Evolutionary conservation across 1,140 invertebrate genomes (phyloP).

Genomic region (Lucilia sericata): DNA sequence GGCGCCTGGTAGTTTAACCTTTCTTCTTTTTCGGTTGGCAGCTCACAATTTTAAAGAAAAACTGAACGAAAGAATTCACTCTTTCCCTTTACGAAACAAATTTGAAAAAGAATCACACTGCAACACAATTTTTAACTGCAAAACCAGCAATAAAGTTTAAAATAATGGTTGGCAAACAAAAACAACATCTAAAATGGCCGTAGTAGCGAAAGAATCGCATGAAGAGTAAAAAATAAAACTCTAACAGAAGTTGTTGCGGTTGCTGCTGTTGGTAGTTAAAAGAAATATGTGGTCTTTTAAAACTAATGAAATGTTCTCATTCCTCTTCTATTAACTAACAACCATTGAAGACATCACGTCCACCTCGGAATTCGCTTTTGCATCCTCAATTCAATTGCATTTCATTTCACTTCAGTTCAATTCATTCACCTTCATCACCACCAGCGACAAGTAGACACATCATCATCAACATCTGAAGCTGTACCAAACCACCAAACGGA

Average conservation of each 20-base stretch:
- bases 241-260: slow-evolving; percentile 8
- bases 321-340: slow-evolving; percentile 16
- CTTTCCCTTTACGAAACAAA: too few relatives aligned
- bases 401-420: neutral
- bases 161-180: neutral
- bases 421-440: slow-evolving; percentile 38
- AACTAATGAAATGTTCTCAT: slow-evolving; percentile 29
- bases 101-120: neutral
- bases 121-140: slow-evolving; percentile 10
- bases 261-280: slow-evolving; percentile 11
- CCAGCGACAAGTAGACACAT: slow-evolving; percentile 36
- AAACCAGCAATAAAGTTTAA: slow-evolving; percentile 40
- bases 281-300: slow-evolving; percentile 24
- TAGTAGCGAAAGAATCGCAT: neutral
- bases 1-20: too few relatives aligned
- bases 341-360: slow-evolving; percentile 10
- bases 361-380: slow-evolving; percentile 22
- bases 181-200: neutral
- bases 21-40: too few relatives aligned
- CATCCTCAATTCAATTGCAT: neutral
- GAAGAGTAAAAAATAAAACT: neutral
- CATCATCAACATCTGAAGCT: neutral
- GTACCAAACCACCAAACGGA: neutral
- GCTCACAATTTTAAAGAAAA: too few relatives aligned
- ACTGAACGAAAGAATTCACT: too few relatives aligned